Percentiles rank a stretch among this genome's conserved stretches.
Conservation (phyloP, 2,797 vertebrate genomes). For the Micromesistius poutassou region DNA sequence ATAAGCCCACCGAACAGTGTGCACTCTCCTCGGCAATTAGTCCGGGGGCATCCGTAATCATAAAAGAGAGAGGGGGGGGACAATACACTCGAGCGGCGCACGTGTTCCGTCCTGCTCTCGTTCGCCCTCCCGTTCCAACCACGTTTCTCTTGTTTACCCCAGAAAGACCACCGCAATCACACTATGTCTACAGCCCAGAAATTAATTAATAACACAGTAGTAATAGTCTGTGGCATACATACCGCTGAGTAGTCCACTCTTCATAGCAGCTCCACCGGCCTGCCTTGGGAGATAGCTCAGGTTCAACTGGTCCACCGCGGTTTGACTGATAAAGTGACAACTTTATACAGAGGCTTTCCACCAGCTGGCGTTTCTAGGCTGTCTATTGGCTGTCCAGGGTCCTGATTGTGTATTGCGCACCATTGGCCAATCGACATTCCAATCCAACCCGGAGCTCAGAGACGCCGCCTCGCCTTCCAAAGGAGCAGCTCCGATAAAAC, state of each 20-base stretch:
- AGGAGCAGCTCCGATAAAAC: neutral
- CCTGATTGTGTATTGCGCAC: neutral
- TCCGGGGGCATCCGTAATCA: slow-evolving; percentile 41
- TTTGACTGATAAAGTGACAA: neutral
- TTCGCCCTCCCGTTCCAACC: neutral
- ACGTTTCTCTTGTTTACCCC: neutral
- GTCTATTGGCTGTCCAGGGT: neutral
- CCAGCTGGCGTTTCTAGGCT: neutral
- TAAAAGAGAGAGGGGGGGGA: slow-evolving; percentile 37
- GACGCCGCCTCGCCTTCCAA: too few relatives aligned
- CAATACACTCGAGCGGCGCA: neutral
- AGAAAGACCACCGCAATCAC: neutral
- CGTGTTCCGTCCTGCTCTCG: neutral
- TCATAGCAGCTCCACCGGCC: neutral
- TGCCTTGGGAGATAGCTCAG: neutral
- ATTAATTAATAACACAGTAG: neutral
- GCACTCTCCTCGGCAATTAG: slow-evolving; percentile 53
- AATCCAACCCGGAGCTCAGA: neutral
- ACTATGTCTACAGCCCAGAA: neutral
- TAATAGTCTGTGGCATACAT: neutral
- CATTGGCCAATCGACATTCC: neutral
- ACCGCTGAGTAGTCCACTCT: neutral
- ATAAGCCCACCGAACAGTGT: slow-evolving; percentile 46
- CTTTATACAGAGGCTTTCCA: neutral
- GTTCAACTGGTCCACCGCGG: neutral